Evolutionary conservation across 2,113 vertebrate genomes (phyloP).

Genomic region (Pygoscelis antarcticus): DNA sequence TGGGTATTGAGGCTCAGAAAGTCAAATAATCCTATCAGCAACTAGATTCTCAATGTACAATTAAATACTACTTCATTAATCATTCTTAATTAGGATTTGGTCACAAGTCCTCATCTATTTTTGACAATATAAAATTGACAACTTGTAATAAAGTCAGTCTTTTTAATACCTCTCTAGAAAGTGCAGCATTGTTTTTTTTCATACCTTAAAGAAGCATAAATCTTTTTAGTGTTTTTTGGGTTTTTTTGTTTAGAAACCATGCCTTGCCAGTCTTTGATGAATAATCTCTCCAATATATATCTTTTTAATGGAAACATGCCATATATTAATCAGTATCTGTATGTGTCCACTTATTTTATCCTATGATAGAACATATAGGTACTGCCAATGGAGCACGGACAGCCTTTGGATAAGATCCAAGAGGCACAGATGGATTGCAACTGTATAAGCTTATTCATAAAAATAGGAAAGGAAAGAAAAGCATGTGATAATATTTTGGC

Average conservation of each 20-base stretch:
- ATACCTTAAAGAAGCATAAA: not conserved
- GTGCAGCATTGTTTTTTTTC: not conserved
- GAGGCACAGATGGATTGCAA: not conserved
- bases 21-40: not conserved
- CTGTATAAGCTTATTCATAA: not conserved
- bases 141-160: not conserved
- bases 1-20: not conserved
- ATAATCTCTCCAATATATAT: not conserved
- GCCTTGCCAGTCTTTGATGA: not conserved
- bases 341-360: not conserved
- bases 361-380: not conserved
- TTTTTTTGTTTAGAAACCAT: not conserved
- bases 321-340: not conserved
- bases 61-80: not conserved
- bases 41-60: not conserved
- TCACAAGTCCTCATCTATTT: not conserved
- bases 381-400: not conserved
- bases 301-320: not conserved
- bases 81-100: not conserved
- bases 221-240: not conserved
- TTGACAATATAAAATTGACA: not conserved
- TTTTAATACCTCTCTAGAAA: not conserved
- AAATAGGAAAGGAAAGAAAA: not conserved
- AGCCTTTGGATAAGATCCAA: not conserved
- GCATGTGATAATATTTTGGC: not conserved